phyloP scores from a whole-genome alignment of 2,888 invertebrate genomes.

The Caenorhabditis virilis region DNA sequence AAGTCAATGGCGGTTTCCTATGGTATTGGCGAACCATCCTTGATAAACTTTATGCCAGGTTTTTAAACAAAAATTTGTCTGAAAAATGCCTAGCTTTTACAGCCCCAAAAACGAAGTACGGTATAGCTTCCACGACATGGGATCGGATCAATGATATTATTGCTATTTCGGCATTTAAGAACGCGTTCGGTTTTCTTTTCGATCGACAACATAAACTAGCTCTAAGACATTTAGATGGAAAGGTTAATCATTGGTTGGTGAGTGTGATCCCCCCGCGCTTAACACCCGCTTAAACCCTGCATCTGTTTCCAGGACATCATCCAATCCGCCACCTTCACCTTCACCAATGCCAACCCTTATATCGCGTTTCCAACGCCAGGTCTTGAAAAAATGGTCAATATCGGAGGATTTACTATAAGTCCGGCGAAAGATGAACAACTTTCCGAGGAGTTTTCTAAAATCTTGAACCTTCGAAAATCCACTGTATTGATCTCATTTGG shows the following conservation, averaged over 20 bases:
- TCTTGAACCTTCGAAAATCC: slow-evolving; percentile 14
- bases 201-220: not conserved
- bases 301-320: slow-evolving; percentile 7
- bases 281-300: no score
- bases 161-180: not conserved
- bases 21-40: not conserved
- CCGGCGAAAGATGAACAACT: not conserved
- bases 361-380: slow-evolving; percentile 3
- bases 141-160: slow-evolving; percentile 18
- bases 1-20: not conserved
- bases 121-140: not conserved
- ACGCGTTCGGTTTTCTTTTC: not conserved
- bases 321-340: slow-evolving; percentile 10
- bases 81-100: not conserved
- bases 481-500: slow-evolving; percentile 36
- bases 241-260: slow-evolving; percentile 8
- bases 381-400: slow-evolving; percentile 4
- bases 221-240: slow-evolving; percentile 1
- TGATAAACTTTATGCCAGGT: not conserved
- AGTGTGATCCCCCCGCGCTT: no score
- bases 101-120: not conserved
- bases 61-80: not conserved
- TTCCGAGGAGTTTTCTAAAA: slow-evolving; percentile 16
- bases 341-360: slow-evolving; percentile 19
- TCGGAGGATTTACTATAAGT: slow-evolving; percentile 17